Percentiles rank a stretch among this genome's conserved stretches.
Conservation (phyloP, 2,888 invertebrate species). For the Clitarchus hookeri region DNA sequence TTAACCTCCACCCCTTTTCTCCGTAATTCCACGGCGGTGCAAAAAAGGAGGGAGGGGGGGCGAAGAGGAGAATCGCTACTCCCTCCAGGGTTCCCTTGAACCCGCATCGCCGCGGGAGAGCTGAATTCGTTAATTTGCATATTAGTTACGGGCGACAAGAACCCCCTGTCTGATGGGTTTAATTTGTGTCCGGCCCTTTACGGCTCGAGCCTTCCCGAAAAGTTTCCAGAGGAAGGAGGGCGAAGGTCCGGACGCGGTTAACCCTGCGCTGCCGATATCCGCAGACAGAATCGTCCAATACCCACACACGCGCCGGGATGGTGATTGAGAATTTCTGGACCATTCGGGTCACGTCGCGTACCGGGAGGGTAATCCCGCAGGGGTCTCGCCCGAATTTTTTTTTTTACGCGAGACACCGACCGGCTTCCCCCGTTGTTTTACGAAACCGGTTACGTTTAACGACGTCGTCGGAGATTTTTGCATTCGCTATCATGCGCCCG, state of each 20-base stretch:
- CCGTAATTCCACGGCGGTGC: background rate
- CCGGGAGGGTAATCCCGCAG: background rate
- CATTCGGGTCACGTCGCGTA: background rate
- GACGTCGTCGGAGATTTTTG: background rate
- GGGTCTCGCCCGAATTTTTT: background rate
- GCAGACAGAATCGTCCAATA: background rate
- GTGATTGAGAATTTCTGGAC: background rate
- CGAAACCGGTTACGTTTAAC: background rate
- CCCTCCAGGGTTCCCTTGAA: background rate
- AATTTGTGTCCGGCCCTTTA: background rate
- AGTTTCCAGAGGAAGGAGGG: background rate
- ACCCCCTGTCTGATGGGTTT: background rate
- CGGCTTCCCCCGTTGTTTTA: background rate
- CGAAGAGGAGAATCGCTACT: background rate
- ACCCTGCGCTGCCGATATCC: background rate
- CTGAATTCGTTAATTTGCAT: background rate
- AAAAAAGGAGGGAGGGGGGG: too few species aligned
- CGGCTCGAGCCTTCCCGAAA: background rate
- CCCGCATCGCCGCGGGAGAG: background rate
- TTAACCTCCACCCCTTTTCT: slow-evolving; percentile 2
- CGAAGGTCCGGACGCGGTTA: background rate
- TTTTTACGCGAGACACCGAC: too few species aligned
- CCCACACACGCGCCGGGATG: background rate
- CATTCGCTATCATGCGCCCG: background rate
- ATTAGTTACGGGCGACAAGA: background rate